phyloP scores from a whole-genome alignment of 2,797 vertebrate species.

The Taeniopygia guttata region DNA sequence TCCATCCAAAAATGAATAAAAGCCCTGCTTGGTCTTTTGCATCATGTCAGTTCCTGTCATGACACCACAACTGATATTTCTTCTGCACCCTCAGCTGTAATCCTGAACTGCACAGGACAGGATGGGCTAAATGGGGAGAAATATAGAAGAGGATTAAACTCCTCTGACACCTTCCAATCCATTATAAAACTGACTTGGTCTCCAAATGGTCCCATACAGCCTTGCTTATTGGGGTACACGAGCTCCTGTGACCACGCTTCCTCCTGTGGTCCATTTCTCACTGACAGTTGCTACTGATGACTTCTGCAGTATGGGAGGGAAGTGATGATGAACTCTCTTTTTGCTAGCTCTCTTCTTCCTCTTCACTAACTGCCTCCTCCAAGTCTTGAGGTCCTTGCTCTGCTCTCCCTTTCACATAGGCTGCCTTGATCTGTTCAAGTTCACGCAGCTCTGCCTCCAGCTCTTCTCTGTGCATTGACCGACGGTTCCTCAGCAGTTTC shows the following conservation, averaged over 20 bases:
- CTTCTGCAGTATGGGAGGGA: neutral
- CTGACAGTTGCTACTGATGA: neutral
- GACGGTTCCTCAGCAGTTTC: slow-evolving; percentile 83
- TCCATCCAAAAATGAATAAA: neutral
- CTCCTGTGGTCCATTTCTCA: neutral
- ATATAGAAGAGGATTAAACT: neutral
- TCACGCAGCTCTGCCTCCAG: slow-evolving; percentile 84
- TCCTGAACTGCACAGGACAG: neutral
- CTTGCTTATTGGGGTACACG: neutral
- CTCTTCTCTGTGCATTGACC: slow-evolving; percentile 79
- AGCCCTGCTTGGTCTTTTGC: neutral
- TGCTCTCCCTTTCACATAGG: slow-evolving; percentile 76
- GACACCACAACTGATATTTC: neutral
- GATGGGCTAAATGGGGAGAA: neutral
- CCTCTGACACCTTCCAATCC: neutral
- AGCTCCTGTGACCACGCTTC: neutral
- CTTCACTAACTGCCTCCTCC: slow-evolving; percentile 79
- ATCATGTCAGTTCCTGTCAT: neutral
- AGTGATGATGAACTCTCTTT: neutral
- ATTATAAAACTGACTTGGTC: neutral
- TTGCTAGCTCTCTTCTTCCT: slow-evolving; percentile 81
- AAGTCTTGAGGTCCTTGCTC: slow-evolving; percentile 69
- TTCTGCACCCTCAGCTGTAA: neutral
- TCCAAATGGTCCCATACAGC: neutral
- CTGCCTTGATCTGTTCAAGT: slow-evolving; percentile 83